Evolutionary conservation across 2,113 vertebrate genomes (phyloP).

Genomic region (Pseudonaja textilis): DNA sequence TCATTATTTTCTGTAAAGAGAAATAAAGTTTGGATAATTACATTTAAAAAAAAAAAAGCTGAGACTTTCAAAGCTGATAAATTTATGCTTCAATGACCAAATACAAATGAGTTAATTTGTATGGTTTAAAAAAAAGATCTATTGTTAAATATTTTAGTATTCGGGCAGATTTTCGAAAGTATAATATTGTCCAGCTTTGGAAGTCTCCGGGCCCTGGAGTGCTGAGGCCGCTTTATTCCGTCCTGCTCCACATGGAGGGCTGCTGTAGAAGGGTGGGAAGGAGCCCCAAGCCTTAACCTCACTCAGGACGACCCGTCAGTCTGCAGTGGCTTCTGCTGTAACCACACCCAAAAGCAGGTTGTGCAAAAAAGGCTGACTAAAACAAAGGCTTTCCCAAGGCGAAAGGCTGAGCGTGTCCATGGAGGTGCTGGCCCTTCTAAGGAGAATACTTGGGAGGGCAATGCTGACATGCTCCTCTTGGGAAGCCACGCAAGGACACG

Average conservation of each 20-base stretch:
- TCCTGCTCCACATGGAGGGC: background rate
- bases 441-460: background rate
- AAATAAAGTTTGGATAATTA: conserved; percentile 66
- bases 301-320: background rate
- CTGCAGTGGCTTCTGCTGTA: background rate
- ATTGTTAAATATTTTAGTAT: background rate
- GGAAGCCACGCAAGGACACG: background rate
- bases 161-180: background rate
- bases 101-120: background rate
- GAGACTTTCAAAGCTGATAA: conserved; percentile 48
- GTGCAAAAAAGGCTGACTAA: fast-evolving
- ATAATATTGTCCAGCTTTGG: conserved; percentile 26
- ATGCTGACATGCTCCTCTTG: background rate
- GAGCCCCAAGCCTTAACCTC: background rate
- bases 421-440: fast-evolving
- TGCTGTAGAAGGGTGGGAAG: background rate
- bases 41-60: fast-evolving
- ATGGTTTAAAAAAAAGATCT: background rate
- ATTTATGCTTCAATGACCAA: background rate
- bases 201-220: background rate
- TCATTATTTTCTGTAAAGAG: conserved; percentile 68
- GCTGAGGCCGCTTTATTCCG: background rate
- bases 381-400: fast-evolving
- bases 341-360: fast-evolving
- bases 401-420: fast-evolving